phyloP scores from a whole-genome alignment of 64 coral and sea anemone genomes.

The Montipora capricornis region DNA sequence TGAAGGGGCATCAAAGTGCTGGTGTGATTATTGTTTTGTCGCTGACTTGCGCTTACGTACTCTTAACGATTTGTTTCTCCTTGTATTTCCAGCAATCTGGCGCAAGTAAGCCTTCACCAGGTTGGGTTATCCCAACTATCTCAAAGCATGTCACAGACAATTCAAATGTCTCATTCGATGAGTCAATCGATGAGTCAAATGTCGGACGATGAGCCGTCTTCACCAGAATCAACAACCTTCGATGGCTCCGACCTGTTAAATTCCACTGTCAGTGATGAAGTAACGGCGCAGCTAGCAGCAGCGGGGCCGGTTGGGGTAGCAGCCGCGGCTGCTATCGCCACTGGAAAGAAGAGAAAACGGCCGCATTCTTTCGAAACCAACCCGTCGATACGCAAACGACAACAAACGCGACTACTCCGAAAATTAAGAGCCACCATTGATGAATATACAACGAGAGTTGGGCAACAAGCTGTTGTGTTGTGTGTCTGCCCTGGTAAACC shows the following conservation, averaged over 20 bases:
- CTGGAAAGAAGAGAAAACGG: constrained; percentile 95
- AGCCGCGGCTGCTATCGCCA: constrained; percentile 95
- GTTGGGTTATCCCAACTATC: constrained; percentile 85
- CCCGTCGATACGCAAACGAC: constrained; percentile 98
- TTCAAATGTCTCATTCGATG: constrained; percentile 60
- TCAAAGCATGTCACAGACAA: constrained; percentile 72
- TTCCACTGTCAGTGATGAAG: constrained; percentile 88
- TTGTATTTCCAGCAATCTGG: constrained; percentile 85
- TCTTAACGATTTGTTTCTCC: constrained; percentile 30
- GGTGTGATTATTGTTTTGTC: constrained; percentile 18
- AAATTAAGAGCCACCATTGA: constrained; percentile 95
- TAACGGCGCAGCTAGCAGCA: constrained; percentile 92
- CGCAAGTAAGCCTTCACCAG: constrained; percentile 87
- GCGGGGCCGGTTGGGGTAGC: constrained; percentile 94
- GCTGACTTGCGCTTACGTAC: not conserved
- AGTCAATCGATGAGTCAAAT: constrained; percentile 53
- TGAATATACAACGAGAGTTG: constrained; percentile 96
- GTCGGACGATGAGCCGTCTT: constrained; percentile 89
- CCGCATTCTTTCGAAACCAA: constrained; percentile 98
- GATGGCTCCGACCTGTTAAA: constrained; percentile 92
- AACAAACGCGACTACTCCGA: constrained; percentile 93
- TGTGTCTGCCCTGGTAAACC: constrained; percentile 96
- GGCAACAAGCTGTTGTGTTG: constrained; percentile 97
- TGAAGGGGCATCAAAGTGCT: constrained; percentile 21
- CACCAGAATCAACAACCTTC: constrained; percentile 94